Evolutionary conservation across 1,140 invertebrate species (phyloP).

Genomic region (Drosophila obscura): DNA sequence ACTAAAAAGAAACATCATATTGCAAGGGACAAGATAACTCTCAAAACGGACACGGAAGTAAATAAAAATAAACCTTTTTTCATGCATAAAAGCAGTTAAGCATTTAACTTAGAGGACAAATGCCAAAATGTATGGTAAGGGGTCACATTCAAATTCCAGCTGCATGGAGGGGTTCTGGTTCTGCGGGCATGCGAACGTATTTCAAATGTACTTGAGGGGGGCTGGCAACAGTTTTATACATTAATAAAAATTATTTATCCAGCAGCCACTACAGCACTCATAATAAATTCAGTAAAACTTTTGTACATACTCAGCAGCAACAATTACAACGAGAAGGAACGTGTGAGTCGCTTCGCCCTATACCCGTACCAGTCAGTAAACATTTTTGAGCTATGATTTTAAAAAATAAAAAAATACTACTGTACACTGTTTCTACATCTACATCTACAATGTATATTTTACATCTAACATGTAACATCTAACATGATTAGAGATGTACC

Average conservation of each 20-base stretch:
- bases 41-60: constrained; percentile 40
- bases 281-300: constrained; percentile 75
- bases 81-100: not conserved
- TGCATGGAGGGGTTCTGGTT: not conserved
- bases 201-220: constrained; percentile 54
- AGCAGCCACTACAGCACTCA: constrained; percentile 68
- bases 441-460: too few relatives aligned
- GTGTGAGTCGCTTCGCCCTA: too few relatives aligned
- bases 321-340: too few relatives aligned
- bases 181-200: constrained; percentile 46
- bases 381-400: too few relatives aligned
- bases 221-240: constrained; percentile 71
- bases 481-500: too few relatives aligned
- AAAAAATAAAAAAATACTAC: too few relatives aligned
- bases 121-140: too few relatives aligned
- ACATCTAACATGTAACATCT: too few relatives aligned
- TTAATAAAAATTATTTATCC: constrained; percentile 80
- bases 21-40: too few relatives aligned
- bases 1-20: not conserved
- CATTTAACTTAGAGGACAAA: not conserved
- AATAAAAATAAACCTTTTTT: not conserved
- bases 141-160: constrained; percentile 11
- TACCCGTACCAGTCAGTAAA: too few relatives aligned
- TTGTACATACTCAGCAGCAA: constrained; percentile 57
- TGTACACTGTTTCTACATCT: too few relatives aligned